These are phyloP conservation scores for Platichthys stellatus DNA, from an alignment of 2,113 vertebrate species.

Conservation along the genomic window DNA sequence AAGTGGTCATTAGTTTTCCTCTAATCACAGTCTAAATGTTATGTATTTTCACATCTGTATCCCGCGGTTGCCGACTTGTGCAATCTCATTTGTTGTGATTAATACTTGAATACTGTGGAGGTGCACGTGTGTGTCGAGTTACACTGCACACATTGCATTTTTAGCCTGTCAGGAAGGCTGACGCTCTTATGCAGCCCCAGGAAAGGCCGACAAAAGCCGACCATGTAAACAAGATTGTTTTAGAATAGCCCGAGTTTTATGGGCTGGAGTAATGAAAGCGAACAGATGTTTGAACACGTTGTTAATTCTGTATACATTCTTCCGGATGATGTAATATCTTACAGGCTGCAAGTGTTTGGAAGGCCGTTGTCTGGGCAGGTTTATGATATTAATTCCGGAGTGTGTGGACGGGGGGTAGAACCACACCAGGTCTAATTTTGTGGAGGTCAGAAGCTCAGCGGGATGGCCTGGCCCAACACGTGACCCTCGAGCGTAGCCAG, in stretches of 20 bases:
- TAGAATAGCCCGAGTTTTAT: constrained; percentile 63
- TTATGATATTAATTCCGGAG: constrained; percentile 51
- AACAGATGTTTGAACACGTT: constrained; percentile 74
- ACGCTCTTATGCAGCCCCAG: constrained; percentile 29
- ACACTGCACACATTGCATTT: constrained; percentile 25
- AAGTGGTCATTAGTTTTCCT: constrained; percentile 52
- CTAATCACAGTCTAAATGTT: constrained; percentile 25
- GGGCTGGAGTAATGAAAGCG: constrained; percentile 64
- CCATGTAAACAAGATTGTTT: constrained; percentile 74
- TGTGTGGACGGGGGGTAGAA: constrained; percentile 3
- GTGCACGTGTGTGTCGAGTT: constrained; percentile 24
- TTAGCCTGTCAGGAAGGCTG: constrained; percentile 38
- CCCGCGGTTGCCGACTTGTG: constrained; percentile 33
- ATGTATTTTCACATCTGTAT: constrained; percentile 64
- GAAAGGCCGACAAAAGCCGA: constrained; percentile 47
- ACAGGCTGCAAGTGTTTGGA: constrained; percentile 54
- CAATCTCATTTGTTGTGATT: constrained; percentile 66
- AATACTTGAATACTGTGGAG: constrained; percentile 34
- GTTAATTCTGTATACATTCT: constrained; percentile 74
- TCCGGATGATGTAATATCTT: constrained; percentile 68
- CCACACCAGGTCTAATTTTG: constrained; percentile 10
- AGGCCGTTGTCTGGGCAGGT: constrained; percentile 47
- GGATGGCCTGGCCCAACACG: neutral
- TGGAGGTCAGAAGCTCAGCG: constrained; percentile 17
- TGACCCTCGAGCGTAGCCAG: neutral